Base-by-base conservation (phyloP, 2,113 vertebrate genomes). In the Eurypyga helias region DNA sequence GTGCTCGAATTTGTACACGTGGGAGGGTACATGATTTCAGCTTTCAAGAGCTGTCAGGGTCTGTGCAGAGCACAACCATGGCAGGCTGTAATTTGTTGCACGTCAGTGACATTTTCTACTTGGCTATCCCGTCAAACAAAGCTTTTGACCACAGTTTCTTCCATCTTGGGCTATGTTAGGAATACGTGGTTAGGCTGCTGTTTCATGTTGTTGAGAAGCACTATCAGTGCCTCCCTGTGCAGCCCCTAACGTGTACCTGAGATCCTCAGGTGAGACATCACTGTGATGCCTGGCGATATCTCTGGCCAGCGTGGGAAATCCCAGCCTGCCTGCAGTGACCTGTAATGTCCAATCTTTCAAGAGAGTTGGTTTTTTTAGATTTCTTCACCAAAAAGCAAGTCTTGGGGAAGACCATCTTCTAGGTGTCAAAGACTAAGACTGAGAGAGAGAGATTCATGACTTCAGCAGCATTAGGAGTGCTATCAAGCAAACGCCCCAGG, bases 221-320 rank as follows among this genome's bases (percentile, higher is more conserved):
- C 16, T 86, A 20, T 38, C 66, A 28, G 17, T 62, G 67, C 58
- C 49, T 90, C 23, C 45, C 36, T 26, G 13, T 46, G 36, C 18
- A 38, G 19, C 11, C 64, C 61, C 25, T 3, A 7, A 31, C 20
- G 12, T 2, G 5, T 55, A 36, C 25, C 48, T 33, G 14, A 73
- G 31, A 54, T 57, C 55, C 17, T 54, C 41, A 62, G 18, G 55
- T 28, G 4, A 62, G 51, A 45, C 46, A 52, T 8, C 24, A 58
- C 7, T 0, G 3, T 0, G 1, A 41, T 33, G n/a, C 19, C 33
- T 3, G 6, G n/a, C 0, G 0, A 20, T 55, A 41, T 13, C 61
- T 57, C 48, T 26, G 31, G 20, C 34, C 9, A 3, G 25, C 10
- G 1, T 26, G 17, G 38, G 29, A 75, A 91, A 84, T 33, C 19